phyloP scores from a whole-genome alignment of 2,797 vertebrate genomes.

The Parauchenoglanis punctatus region DNA sequence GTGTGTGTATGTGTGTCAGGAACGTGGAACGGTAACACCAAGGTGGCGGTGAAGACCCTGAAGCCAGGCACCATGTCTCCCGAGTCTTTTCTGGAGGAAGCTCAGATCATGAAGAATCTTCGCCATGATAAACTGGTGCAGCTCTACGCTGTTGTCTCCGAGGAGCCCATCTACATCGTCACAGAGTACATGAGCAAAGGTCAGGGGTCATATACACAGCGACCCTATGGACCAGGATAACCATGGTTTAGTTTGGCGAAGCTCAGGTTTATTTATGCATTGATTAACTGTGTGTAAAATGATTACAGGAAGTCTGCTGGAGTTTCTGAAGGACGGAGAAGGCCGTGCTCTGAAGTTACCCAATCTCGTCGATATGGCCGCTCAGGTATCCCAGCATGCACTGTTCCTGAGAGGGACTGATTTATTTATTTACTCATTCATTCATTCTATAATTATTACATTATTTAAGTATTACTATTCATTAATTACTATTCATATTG shows the following conservation, averaged over 20 bases:
- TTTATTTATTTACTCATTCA: not conserved
- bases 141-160: conserved; percentile 94
- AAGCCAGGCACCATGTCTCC: conserved; percentile 98
- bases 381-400: conserved; percentile 79
- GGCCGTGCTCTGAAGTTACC: conserved; percentile 92
- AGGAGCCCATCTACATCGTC: conserved; percentile 97
- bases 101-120: conserved; percentile 98
- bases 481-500: not conserved
- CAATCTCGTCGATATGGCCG: conserved; percentile 95
- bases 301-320: conserved; percentile 88
- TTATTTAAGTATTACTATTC: not conserved
- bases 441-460: not conserved
- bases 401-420: not conserved
- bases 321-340: conserved; percentile 95
- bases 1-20: conserved; percentile 71
- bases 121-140: conserved; percentile 96
- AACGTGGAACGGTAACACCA: conserved; percentile 97
- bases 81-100: conserved; percentile 95
- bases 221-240: not conserved
- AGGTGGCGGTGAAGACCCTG: conserved; percentile 97
- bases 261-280: not conserved
- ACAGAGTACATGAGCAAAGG: conserved; percentile 98
- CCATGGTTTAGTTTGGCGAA: not conserved
- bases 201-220: conserved; percentile 58
- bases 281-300: not conserved